These are phyloP conservation scores for Pogona vitticeps DNA, from an alignment of 2,113 vertebrate species.

Conservation along the genomic window DNA sequence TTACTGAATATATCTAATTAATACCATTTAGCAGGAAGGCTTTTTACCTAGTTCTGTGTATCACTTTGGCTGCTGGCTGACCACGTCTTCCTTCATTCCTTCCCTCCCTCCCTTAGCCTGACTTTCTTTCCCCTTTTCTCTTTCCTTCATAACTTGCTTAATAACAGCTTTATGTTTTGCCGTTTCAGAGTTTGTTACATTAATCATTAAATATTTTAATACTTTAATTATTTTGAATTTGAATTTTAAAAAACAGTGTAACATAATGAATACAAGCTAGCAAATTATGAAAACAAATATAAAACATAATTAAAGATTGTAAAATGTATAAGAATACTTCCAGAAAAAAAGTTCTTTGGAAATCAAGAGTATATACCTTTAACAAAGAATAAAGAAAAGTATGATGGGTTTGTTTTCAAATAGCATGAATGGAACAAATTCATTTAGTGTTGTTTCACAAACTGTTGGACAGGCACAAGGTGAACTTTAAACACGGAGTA, in stretches of 20 bases:
- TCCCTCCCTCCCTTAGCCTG: neutral
- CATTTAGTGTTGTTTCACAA: neutral
- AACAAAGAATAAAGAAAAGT: neutral
- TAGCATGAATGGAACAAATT: neutral
- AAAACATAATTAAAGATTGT: neutral
- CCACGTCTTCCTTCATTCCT: too few relatives aligned
- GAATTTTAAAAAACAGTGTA: neutral
- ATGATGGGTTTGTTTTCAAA: neutral
- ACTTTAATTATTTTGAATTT: neutral
- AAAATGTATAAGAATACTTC: too few relatives aligned
- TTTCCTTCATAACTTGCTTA: neutral
- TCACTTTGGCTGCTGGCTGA: neutral
- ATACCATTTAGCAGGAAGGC: neutral
- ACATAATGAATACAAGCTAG: neutral
- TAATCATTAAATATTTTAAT: neutral
- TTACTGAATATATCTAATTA: neutral
- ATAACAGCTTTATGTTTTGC: neutral
- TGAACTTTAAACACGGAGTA: neutral
- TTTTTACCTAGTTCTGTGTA: neutral
- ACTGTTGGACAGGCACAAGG: neutral
- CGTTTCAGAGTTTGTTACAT: too few relatives aligned
- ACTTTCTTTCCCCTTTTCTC: too few relatives aligned
- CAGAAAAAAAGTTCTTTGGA: too few relatives aligned
- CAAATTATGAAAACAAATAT: neutral
- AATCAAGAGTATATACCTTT: neutral